Evolutionary conservation across 2,797 vertebrate genomes (phyloP).

Genomic region (Tamandua tetradactyla): DNA sequence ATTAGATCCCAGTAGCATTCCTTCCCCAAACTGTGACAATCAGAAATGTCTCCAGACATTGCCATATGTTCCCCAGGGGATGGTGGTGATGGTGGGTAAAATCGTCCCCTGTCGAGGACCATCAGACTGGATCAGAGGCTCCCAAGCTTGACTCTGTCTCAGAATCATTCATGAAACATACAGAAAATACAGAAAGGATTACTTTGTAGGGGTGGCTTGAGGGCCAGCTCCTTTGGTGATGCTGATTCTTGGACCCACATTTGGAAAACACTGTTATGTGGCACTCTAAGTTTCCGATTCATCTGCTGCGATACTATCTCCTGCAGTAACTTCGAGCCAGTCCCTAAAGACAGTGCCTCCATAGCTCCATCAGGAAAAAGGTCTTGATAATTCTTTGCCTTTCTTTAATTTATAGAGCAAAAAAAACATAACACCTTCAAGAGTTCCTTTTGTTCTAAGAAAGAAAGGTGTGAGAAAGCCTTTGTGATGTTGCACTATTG

Average conservation of each 20-base stretch:
- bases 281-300: background rate
- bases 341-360: background rate
- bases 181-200: background rate
- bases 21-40: background rate
- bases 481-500: fast-evolving
- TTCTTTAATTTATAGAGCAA: background rate
- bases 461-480: background rate
- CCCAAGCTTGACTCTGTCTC: background rate
- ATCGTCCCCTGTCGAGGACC: background rate
- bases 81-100: background rate
- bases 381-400: background rate
- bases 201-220: background rate
- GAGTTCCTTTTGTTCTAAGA: background rate
- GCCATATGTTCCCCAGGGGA: background rate
- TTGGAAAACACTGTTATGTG: background rate
- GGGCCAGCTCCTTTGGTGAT: background rate
- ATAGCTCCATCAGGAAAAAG: background rate
- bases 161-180: background rate
- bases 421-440: background rate
- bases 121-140: background rate
- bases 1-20: background rate
- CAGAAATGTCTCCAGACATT: background rate
- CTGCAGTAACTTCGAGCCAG: background rate
- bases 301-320: background rate
- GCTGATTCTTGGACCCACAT: background rate